phyloP scores from a whole-genome alignment of 2,113 vertebrate species.

The Sinocyclocheilus rhinocerous region DNA sequence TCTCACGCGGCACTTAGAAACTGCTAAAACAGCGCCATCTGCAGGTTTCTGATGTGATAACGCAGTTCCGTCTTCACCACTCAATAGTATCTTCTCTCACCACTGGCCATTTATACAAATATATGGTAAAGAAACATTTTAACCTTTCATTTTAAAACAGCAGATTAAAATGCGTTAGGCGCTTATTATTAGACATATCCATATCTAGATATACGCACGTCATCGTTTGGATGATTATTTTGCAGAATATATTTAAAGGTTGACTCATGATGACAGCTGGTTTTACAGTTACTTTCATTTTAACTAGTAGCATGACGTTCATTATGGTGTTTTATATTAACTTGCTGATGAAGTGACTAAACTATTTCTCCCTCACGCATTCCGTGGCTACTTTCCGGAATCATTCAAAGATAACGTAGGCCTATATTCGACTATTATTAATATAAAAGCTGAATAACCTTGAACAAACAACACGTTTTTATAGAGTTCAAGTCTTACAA shows the following conservation, averaged over 20 bases:
- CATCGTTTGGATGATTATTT: not conserved
- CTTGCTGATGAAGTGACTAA: not conserved
- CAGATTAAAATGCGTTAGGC: not conserved
- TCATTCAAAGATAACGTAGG: not conserved
- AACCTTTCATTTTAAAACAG: not conserved
- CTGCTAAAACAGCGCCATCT: conserved; percentile 52
- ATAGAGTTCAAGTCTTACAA: not conserved
- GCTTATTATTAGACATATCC: not conserved
- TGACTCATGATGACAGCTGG: not conserved
- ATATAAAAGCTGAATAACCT: not conserved
- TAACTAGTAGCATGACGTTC: not conserved
- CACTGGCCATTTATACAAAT: too few relatives aligned
- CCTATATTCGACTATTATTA: not conserved
- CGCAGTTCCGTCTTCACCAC: not conserved
- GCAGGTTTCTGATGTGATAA: conserved; percentile 15
- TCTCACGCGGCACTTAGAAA: too few relatives aligned
- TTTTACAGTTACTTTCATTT: not conserved
- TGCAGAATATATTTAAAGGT: not conserved
- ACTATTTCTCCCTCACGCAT: not conserved
- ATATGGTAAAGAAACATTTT: too few relatives aligned
- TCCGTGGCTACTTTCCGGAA: not conserved
- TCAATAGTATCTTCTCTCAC: too few relatives aligned
- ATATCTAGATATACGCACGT: not conserved
- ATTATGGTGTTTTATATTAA: not conserved
- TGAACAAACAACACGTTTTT: not conserved